Base-by-base conservation (phyloP, 2,888 invertebrate species). In the Nemotelus pantherinus region DNA sequence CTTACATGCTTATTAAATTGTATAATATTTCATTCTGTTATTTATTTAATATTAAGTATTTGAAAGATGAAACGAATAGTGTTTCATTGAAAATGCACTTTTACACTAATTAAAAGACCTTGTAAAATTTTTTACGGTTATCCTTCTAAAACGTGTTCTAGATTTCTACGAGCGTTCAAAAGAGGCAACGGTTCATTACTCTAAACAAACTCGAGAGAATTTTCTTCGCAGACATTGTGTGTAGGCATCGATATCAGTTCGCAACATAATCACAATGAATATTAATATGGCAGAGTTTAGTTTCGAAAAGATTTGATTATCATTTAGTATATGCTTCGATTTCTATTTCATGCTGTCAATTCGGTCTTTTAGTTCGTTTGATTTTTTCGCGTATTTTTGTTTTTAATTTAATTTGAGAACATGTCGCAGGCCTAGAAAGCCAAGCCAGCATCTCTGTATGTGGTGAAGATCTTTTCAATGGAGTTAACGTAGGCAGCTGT, bases 401-500 rank as follows among this genome's bases (percentile, higher is more conserved):
- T 70, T 2, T 47, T 70, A 4, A 39, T 39, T 79, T 77, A 79
- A 64, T 76, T 78, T 7, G 77, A 78, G 70, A 79, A 78, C 60
- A 74, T 77, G 10, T 70, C 77, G 65, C 78, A 78, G 57, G 78
- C 81, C 91, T 92, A 94, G 88, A 98, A 95, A 72, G 97, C 96
- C 82, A 98, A 91, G 82, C 98, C 98, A 84, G 97, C 96, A 85
- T 97, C 97, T 84, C 95, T 93, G 88, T 97, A 97, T 58, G 97
- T 97, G 82, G 93, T 93, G 90, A 97, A 98, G 87, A 99, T 98
- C 89, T 98, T 99, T 88, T 97, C 95, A 82, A 99, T 96, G 50
- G 98, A 93, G 83, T 96, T 96, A 80, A 96, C 93, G 87, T 98
- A 99, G 48, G 98, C 99, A 57, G 99, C 98, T 76, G 97, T 96